Percentiles rank a stretch among this genome's conserved stretches.
Evolutionary conservation across 2,113 vertebrate genomes (phyloP).

Genomic region (Dromaius novaehollandiae): DNA sequence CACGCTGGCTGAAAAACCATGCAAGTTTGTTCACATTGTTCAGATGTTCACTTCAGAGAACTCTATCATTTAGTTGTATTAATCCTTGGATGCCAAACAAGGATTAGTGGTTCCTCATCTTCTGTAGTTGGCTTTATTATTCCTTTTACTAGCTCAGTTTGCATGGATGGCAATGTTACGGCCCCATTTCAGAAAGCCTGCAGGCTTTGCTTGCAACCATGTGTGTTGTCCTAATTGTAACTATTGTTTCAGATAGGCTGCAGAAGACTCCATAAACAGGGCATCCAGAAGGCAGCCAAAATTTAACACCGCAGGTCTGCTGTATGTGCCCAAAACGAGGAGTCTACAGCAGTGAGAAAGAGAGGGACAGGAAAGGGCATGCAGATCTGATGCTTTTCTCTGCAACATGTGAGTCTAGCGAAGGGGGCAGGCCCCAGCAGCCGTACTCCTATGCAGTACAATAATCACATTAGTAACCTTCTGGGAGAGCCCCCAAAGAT

Average conservation of each 20-base stretch:
- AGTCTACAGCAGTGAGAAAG: not conserved
- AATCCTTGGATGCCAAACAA: not conserved
- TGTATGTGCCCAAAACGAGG: not conserved
- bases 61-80: not conserved
- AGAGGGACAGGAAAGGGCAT: not conserved
- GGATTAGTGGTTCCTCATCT: not conserved
- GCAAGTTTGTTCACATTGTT: not conserved
- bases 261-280: not conserved
- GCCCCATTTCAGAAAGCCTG: not conserved
- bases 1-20: not conserved
- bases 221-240: not conserved
- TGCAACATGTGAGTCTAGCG: rapidly evolving
- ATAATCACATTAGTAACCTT: rapidly evolving
- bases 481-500: rapidly evolving
- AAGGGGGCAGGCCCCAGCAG: not conserved
- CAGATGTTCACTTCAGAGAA: not conserved
- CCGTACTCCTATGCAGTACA: not conserved
- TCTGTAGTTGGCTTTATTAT: not conserved
- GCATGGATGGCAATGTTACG: not conserved
- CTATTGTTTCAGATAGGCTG: not conserved
- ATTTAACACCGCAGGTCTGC: not conserved
- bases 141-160: not conserved
- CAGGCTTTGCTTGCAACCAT: not conserved
- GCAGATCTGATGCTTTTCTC: not conserved
- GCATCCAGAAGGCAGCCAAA: not conserved